These are phyloP conservation scores for Mastomys coucha DNA, from an alignment of 2,113 vertebrate species.

Conservation along the genomic window DNA sequence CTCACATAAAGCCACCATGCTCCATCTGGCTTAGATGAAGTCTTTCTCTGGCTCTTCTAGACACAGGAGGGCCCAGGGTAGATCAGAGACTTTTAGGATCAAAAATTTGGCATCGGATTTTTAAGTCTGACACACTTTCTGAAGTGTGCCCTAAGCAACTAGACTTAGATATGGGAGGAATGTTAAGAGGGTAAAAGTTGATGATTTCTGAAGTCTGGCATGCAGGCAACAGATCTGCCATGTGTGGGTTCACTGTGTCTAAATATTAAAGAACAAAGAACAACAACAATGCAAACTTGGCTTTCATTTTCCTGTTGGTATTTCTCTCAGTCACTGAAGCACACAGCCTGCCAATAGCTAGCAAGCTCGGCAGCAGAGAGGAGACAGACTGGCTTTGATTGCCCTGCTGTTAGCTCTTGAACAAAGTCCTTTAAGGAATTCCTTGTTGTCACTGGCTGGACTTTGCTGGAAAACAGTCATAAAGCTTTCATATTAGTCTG, in stretches of 20 bases:
- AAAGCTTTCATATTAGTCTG: background rate
- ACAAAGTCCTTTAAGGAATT: constrained; percentile 57
- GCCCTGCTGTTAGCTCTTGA: constrained; percentile 3
- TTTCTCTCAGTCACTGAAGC: constrained; percentile 67
- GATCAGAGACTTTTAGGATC: background rate
- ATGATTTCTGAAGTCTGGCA: constrained; percentile 43
- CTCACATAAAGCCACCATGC: background rate
- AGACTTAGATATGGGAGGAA: background rate
- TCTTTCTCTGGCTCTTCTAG: constrained; percentile 2
- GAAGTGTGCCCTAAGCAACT: too few species aligned
- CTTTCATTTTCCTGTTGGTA: constrained; percentile 66
- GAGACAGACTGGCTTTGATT: constrained; percentile 24
- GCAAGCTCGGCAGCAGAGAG: constrained; percentile 58
- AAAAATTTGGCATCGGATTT: background rate
- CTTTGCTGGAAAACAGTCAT: constrained; percentile 37
- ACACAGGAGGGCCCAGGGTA: background rate
- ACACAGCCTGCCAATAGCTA: constrained; percentile 58
- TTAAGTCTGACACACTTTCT: background rate
- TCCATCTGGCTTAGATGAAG: background rate
- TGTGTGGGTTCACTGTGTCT: constrained; percentile 40
- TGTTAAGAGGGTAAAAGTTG: background rate
- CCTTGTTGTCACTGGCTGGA: constrained; percentile 55
- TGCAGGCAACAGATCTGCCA: background rate
- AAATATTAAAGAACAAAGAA: constrained; percentile 62
- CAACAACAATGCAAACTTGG: constrained; percentile 57